Evolutionary conservation across 64 coral and sea anemone species (phyloP), one percentile per base, ranked within the genome.

Genomic region (Porites lutea): DNA sequence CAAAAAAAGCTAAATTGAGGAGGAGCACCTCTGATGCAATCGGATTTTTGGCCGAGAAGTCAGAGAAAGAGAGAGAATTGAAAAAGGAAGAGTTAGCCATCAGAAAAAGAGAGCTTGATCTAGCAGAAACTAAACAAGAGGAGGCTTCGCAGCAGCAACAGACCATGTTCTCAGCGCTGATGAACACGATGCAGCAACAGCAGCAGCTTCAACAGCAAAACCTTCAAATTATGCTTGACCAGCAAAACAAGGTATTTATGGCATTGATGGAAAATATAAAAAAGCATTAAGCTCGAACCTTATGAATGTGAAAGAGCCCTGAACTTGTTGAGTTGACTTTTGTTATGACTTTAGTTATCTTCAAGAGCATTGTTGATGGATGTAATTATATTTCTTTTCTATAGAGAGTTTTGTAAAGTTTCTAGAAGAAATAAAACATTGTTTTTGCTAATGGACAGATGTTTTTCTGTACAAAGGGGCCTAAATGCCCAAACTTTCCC

Each of bases 141-240:
- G 86, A 61, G 86, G 86, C 69, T 88, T 70, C 70, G 19, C 66
- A 88, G 52, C 71, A 88, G 86, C 86, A 88, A 74, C 69, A 88
- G 69, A 88, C 86, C 69, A 88, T 75, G 86, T 88, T 88, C 86
- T 75, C 71, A 88, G 86, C 70, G 70, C 52, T 75, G 86, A 88
- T 88, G 20, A 75, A 88, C 69, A 19, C 55, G 69, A 88, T 88
- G 71, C 86, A 75, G 70, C 86, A 88, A 88, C 47, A 88, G 71
- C 86, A 88, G 86, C 86, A 88, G 70, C 86, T 88, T 75, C 86
- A 88, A 88, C 86, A 88, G 86, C 71, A 88, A 88, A 88, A 75
- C 86, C 52, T 88, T 88, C 86, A 88, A 88, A 88, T 88, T 88
- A 76, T 77, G 51, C 86, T 77, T 88, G 6, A 77, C 86, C 86